These are phyloP conservation scores for Erebia palarica DNA, from an alignment of 2,888 invertebrate species.

Conservation along the genomic window DNA sequence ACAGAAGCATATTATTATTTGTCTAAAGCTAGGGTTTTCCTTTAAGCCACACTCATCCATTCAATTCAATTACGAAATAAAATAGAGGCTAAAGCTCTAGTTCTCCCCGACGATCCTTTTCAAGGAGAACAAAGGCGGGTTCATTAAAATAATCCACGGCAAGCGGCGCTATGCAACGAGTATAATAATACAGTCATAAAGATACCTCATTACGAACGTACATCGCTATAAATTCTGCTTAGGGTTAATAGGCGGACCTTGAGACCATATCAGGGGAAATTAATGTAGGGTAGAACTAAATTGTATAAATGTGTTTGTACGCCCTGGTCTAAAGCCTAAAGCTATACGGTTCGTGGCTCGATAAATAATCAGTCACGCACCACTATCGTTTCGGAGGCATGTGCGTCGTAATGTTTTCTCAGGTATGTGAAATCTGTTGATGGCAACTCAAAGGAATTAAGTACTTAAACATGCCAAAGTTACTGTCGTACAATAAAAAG, in stretches of 20 bases:
- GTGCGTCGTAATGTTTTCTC: no score
- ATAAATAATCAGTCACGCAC: no score
- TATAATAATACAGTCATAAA: slow-evolving; percentile 37
- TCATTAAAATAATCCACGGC: slow-evolving; percentile 70
- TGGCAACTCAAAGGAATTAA: no score
- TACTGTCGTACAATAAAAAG: slow-evolving; percentile 19
- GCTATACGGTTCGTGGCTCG: no score
- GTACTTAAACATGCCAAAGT: slow-evolving; percentile 5
- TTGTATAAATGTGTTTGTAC: background rate
- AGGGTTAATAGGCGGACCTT: slow-evolving; percentile 22
- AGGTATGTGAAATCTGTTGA: no score
- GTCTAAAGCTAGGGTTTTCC: slow-evolving; percentile 42
- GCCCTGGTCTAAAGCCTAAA: background rate
- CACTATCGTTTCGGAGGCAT: no score
- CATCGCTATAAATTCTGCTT: slow-evolving; percentile 28
- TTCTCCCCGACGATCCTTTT: slow-evolving; percentile 73
- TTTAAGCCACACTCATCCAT: slow-evolving; percentile 58
- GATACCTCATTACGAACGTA: slow-evolving; percentile 31
- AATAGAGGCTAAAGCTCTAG: slow-evolving; percentile 61
- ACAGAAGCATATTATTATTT: no score
- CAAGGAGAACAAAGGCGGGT: slow-evolving; percentile 67
- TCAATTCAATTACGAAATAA: slow-evolving; percentile 76
- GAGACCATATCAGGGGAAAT: slow-evolving; percentile 9
- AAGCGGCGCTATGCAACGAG: slow-evolving; percentile 37
- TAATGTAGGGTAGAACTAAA: background rate